Conservation (phyloP, 1,140 invertebrate genomes). For the Drosophila repletoides region DNA sequence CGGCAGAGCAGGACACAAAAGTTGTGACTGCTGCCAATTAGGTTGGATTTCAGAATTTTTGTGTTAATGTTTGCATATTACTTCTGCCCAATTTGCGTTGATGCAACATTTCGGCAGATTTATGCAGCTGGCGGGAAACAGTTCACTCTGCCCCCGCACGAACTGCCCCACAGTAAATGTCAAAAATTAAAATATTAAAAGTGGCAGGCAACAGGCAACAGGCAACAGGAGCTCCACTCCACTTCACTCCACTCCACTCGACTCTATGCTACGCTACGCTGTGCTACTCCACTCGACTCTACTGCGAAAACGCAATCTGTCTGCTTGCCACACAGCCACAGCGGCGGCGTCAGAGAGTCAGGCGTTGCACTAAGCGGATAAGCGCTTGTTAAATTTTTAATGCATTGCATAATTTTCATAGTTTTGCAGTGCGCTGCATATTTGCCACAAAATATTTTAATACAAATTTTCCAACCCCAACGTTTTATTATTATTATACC, state of each 20-base stretch:
- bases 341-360: constrained; percentile 29
- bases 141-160: no score
- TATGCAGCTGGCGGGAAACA: constrained; percentile 2
- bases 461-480: constrained; percentile 40
- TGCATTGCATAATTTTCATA: constrained; percentile 78
- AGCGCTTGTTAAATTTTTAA: constrained; percentile 80
- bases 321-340: neutral
- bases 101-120: constrained; percentile 43
- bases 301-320: no score
- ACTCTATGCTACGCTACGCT: no score
- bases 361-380: constrained; percentile 76
- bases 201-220: constrained; percentile 49
- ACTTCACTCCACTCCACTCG: no score
- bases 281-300: no score
- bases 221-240: constrained; percentile 2
- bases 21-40: constrained; percentile 70
- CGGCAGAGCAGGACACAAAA: constrained; percentile 24
- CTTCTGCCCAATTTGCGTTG: constrained; percentile 72
- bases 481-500: constrained; percentile 14
- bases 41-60: constrained; percentile 43
- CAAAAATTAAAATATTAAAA: constrained; percentile 78
- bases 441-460: constrained; percentile 71
- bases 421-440: constrained; percentile 63
- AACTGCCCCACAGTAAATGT: constrained; percentile 58
- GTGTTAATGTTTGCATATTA: constrained; percentile 71